Percentiles rank a stretch among this genome's conserved stretches.
Conservation (phyloP, 2,888 invertebrate species). For the Papilio elwesi region DNA sequence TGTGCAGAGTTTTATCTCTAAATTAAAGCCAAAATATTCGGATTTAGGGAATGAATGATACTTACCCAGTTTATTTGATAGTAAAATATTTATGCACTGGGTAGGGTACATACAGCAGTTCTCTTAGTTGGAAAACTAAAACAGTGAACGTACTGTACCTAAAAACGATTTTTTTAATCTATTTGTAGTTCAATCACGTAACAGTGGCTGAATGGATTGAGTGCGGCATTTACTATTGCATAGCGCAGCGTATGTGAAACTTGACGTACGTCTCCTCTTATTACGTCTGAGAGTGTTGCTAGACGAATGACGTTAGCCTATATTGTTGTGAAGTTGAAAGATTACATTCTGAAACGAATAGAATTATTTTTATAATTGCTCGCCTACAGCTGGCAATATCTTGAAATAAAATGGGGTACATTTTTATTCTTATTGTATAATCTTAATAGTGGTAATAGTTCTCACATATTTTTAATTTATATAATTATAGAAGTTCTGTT, state of each 20-base stretch:
- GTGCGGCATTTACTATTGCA: slow-evolving; percentile 37
- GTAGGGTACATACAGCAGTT: no score
- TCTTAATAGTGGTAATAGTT: no score
- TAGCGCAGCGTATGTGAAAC: slow-evolving; percentile 13
- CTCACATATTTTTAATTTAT: no score
- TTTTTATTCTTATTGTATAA: no score
- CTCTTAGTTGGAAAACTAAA: not conserved
- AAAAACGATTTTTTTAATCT: slow-evolving; percentile 1
- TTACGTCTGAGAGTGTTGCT: slow-evolving; percentile 1
- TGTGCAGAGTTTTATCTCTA: no score
- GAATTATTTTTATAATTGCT: no score
- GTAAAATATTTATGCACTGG: not conserved
- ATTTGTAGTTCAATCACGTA: slow-evolving; percentile 20
- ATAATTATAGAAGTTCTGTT: no score
- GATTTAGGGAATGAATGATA: not conserved
- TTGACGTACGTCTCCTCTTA: slow-evolving; percentile 25
- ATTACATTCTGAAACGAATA: not conserved
- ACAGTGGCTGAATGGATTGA: slow-evolving; percentile 24
- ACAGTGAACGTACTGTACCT: not conserved
- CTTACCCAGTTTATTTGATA: not conserved
- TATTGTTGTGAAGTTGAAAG: not conserved
- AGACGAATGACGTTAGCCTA: slow-evolving; percentile 11
- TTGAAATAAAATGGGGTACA: no score
- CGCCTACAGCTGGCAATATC: no score
- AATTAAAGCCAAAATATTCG: no score